Percentiles rank a stretch among this genome's conserved stretches.
These are phyloP conservation scores for Xiphophorus hellerii DNA, from an alignment of 2,113 vertebrate species.

Conservation along the genomic window DNA sequence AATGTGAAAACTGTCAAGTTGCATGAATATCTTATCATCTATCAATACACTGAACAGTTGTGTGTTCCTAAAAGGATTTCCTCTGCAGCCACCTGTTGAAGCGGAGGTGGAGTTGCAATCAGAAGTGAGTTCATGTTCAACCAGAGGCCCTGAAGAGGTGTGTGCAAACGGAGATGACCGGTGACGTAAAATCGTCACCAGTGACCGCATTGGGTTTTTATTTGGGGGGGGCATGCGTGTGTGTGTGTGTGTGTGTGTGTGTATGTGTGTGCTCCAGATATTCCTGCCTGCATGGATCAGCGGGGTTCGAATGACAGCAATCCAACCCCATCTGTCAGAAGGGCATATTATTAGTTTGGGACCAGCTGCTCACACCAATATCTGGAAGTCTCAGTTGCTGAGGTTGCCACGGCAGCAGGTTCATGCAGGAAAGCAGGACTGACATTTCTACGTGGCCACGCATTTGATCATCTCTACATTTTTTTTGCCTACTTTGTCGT, in stretches of 20 bases:
- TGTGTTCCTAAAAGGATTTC: neutral
- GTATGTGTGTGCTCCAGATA: slow-evolving; percentile 35
- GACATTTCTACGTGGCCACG: neutral
- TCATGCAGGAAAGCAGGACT: slow-evolving; percentile 36
- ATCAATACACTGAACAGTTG: neutral
- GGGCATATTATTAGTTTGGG: slow-evolving; percentile 62
- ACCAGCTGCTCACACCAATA: slow-evolving; percentile 70
- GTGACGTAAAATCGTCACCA: slow-evolving; percentile 54
- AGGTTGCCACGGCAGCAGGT: slow-evolving; percentile 28
- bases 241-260: neutral
- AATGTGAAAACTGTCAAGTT: neutral
- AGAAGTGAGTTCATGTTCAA: slow-evolving; percentile 11
- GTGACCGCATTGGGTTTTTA: slow-evolving; percentile 42
- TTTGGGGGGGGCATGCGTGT: too few species aligned
- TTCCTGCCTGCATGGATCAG: slow-evolving; percentile 67
- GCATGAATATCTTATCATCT: neutral
- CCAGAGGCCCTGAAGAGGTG: slow-evolving; percentile 17
- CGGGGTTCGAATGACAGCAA: slow-evolving; percentile 72
- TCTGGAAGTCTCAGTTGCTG: slow-evolving; percentile 38
- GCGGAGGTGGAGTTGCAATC: neutral
- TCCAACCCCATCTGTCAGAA: slow-evolving; percentile 68
- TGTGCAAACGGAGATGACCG: slow-evolving; percentile 57
- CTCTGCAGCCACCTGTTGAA: neutral
- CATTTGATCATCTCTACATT: neutral
- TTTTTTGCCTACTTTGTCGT: neutral